Conservation (phyloP, 2,888 invertebrate species). For the Didymodactylos carnosus region DNA sequence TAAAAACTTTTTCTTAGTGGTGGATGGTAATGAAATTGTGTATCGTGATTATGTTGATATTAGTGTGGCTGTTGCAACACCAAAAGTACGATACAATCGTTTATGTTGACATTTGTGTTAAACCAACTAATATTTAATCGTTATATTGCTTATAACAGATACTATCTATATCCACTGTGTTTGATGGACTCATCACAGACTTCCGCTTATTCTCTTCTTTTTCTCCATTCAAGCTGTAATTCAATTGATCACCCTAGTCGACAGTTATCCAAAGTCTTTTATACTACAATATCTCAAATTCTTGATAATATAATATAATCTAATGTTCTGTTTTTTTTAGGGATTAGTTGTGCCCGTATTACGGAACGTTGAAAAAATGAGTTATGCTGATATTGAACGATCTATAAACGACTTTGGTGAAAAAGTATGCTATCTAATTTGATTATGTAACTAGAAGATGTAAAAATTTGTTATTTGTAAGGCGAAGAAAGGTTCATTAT, state of each 20-base stretch:
- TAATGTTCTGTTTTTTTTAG: slow-evolving; percentile 23
- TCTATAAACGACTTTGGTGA: slow-evolving; percentile 68
- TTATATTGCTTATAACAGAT: too few relatives aligned
- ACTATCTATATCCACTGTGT: too few relatives aligned
- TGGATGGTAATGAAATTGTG: slow-evolving; percentile 65
- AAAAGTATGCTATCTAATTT: slow-evolving; percentile 41
- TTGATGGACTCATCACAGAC: too few relatives aligned
- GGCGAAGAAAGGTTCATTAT: slow-evolving; percentile 46
- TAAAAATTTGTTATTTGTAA: not conserved
- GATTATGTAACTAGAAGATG: not conserved
- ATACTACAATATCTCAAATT: too few relatives aligned
- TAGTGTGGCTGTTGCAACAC: slow-evolving; percentile 85
- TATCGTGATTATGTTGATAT: slow-evolving; percentile 92
- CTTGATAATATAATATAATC: too few relatives aligned
- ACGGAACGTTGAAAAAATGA: slow-evolving; percentile 78
- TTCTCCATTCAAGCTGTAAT: too few relatives aligned
- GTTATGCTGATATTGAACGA: slow-evolving; percentile 80
- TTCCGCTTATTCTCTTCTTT: too few relatives aligned
- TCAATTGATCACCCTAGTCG: too few relatives aligned
- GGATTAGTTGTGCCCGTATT: slow-evolving; percentile 90
- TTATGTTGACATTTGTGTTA: too few relatives aligned
- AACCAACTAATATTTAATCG: too few relatives aligned
- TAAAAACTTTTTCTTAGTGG: slow-evolving; percentile 41
- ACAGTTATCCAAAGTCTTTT: too few relatives aligned
- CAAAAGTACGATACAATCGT: too few relatives aligned